These are phyloP conservation scores for Melanargia galathea DNA, from an alignment of 2,888 invertebrate species.

Conservation along the genomic window DNA sequence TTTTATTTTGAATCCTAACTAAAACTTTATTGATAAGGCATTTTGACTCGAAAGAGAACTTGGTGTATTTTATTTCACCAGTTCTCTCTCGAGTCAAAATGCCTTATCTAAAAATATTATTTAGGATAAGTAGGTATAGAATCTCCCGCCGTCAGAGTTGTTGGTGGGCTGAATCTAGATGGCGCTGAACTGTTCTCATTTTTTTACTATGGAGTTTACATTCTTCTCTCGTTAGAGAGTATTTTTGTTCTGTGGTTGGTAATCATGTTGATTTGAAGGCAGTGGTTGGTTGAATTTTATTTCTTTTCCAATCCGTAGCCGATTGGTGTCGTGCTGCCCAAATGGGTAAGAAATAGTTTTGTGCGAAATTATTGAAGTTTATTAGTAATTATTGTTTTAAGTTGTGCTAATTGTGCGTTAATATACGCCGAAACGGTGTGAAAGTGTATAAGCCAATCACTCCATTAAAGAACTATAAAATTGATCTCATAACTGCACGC, in stretches of 20 bases:
- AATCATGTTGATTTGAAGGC: conserved; percentile 57
- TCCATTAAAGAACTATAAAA: conserved; percentile 27
- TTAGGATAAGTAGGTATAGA: no score
- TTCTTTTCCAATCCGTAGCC: conserved; percentile 82
- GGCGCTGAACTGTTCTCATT: no score
- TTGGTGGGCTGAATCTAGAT: no score
- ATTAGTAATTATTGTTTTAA: conserved; percentile 52
- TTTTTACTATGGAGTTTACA: no score
- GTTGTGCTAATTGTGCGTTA: conserved; percentile 59
- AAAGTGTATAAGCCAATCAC: conserved; percentile 37
- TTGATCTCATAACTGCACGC: conserved; percentile 52
- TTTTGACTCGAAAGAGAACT: no score
- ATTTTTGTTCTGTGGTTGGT: conserved; percentile 64
- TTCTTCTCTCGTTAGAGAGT: no score
- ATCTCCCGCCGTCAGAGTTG: no score
- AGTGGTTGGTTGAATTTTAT: conserved; percentile 68
- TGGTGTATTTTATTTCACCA: no score
- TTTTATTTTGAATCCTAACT: no score
- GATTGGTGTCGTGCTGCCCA: conserved; percentile 81
- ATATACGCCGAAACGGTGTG: conserved; percentile 56
- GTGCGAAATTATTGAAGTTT: conserved; percentile 62
- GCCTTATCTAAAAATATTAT: no score
- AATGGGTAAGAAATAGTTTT: conserved; percentile 81
- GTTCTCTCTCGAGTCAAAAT: no score
- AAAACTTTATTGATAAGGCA: no score